Base-by-base conservation (phyloP, 92 coral and sea anemone genomes). In the Paramuricea clavata region DNA sequence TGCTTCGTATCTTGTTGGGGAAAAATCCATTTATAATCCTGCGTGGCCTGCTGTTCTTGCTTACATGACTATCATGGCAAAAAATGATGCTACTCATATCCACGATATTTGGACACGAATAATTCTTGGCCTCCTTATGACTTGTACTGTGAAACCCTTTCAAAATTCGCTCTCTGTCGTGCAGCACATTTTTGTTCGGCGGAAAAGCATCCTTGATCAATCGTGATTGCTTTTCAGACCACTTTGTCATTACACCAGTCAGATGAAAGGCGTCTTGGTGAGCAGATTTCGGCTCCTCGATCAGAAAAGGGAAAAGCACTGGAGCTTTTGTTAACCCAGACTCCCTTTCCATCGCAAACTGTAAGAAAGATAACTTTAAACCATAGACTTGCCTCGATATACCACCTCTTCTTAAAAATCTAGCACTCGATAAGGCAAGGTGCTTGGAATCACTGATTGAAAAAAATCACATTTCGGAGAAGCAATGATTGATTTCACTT, bases 1-100 rank as follows among this genome's bases (percentile, higher is more conserved):
- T 49, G 4, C 94, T 92, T 13, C 95, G 79, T 32, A 94, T 92
- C 61, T 93, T 89, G 60, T 95, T 92, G 2, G 98, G 99, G 54
- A 94, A 96, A 86, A 96, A 96, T 0, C 99, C 99, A 81, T 96
- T 93, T 47, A 94, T 89, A 25, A 94, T 94, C 17, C 98, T 81
- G 21, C 86, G 87, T 19, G 96, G 98, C 78, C 83, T 26, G n/a
- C n/a, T n/a, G 17, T 16, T 90, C 88, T 94, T 87, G 32, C 78
- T 76, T 11, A 92, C 92, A 3, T 76, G 91, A 35, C 87, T 82
- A 67, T 96, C 93, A 10, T 89, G 86, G 69, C 61, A 81, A 23
- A 87, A 90, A 36, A 89, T 93, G 15, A 87, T 83, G 44, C 91
- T 56, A 76, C 89, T 90, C 49, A 96, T 86, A 70, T 96, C 98